These are phyloP conservation scores for Thereuonema tuberculata DNA, from an alignment of 1,140 invertebrate species.

Conservation along the genomic window DNA sequence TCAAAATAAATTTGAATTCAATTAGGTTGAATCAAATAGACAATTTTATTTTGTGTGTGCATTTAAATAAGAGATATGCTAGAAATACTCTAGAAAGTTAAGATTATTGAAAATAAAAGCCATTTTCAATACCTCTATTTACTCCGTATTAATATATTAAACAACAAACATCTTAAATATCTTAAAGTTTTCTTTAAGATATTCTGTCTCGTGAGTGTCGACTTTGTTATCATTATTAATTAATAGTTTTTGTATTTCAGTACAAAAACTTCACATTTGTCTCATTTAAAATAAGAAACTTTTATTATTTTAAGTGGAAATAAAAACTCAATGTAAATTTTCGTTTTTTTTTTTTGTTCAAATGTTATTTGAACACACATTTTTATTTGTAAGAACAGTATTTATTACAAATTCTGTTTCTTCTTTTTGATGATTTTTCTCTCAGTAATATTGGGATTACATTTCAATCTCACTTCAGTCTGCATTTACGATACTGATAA, in stretches of 20 bases:
- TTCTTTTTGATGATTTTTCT: background rate
- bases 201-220: background rate
- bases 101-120: too few relatives aligned
- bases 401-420: background rate
- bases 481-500: too few relatives aligned
- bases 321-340: background rate
- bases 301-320: background rate
- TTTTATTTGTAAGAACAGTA: background rate
- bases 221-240: background rate
- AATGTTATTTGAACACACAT: background rate
- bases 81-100: too few relatives aligned
- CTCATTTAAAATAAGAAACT: background rate
- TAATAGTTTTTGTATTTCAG: background rate
- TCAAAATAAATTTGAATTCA: too few relatives aligned
- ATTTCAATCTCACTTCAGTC: too few relatives aligned
- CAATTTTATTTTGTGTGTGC: background rate
- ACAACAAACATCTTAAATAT: background rate
- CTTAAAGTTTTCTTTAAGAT: background rate
- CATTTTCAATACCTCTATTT: too few relatives aligned
- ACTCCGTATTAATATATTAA: background rate
- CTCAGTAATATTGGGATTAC: too few relatives aligned
- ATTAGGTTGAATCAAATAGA: too few relatives aligned
- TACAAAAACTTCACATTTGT: background rate
- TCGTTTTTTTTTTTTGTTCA: background rate
- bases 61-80: too few relatives aligned